Base-by-base conservation (phyloP, 1,140 invertebrate species). In the Magallana ariakensis region DNA sequence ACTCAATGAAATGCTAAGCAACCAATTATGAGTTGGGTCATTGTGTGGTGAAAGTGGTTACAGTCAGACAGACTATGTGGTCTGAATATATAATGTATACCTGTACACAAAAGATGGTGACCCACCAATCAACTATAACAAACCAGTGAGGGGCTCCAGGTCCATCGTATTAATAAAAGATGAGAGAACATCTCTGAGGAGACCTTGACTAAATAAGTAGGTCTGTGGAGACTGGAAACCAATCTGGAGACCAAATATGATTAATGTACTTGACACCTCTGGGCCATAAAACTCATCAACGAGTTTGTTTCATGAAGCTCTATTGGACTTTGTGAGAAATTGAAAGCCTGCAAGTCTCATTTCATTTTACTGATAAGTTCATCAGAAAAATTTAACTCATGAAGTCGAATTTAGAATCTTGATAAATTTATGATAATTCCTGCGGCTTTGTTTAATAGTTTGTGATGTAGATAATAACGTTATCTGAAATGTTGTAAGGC, bases 211-310 rank as follows among this genome's bases (percentile, higher is more conserved):
- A 46, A 46, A 46, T 5, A 75, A 26, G 19, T 26, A 75, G 7
- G 22, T 75, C 66, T 75, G 33, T 9, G 22, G 66, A 75, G 66
- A 26, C 22, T 11, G 66, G 10, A 22, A 75, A 75, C 22, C 66
- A 13, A 75, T 13, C 33, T 26, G 13, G 8, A 26, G 22, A 33
- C 66, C 66, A 75, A 26, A 75, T 75, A 75, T 75, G 66, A 75
- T 75, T 75, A 75, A 75, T 75, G 33, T 26, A 26, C 15, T 26
- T 26, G 22, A 75, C 66, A 26, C 66, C 66, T 26, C 33, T 1
- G 22, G 66, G 66, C 22, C 22, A 75, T 75, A 75, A 46, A 75
- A 13, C 66, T 46, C 66, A 75, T 75, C 22, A 75, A 10, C 66
- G 6, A 26, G 13, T 4, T 13, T 26, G 22, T 13, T 33, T 19